Evolutionary conservation across 2,797 vertebrate genomes (phyloP), one percentile per base, ranked within the genome.

Genomic region (Enteromius viviparus): DNA sequence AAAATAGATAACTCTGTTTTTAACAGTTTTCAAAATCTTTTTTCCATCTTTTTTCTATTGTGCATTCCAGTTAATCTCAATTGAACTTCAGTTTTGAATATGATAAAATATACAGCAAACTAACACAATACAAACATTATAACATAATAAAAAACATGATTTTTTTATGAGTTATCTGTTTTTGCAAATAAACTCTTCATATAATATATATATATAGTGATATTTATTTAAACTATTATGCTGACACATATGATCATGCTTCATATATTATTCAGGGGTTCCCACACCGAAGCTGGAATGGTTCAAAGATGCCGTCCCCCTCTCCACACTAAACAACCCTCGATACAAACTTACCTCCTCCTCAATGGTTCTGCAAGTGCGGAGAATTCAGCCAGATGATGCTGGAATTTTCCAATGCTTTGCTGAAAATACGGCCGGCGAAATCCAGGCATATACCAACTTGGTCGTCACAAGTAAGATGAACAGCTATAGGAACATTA

Each of bases 371-470:
- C 91, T 96, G 65, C 93, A 89, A 12, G 91, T 96, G 78, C 91
- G 89, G 2, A 84, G 87, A 17, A 89, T 94, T 78, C 89, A 66
- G 5, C 93, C 93, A 0, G 91, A 92, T 2, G 95, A 96, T 0
- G 92, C 95, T 0, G 95, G 95, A n/a, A 93, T 96, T 87, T 96
- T 95, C 88, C 95, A 96, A 89, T 96, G 95, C 78, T 95, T 96
- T 10, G 95, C 95, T 26, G 91, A 87, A 70, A 96, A 94, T 15
- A 88, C 82, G 1, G 95, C 91, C 0, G 95, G 95, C 66, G 94
- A 96, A 89, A 89, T 92, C 42, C 94, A 95, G 60, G 92, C 91
- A 0, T 84, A 92, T 81, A 92, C 94, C 82, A 93, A 94, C 90
- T 93, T 96, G 86, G 93, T 94, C 0, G 94, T 95, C 45, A 95